Evolutionary conservation across 2,888 invertebrate genomes (phyloP).

Genomic region (Lepidocyrtoides sp.): DNA sequence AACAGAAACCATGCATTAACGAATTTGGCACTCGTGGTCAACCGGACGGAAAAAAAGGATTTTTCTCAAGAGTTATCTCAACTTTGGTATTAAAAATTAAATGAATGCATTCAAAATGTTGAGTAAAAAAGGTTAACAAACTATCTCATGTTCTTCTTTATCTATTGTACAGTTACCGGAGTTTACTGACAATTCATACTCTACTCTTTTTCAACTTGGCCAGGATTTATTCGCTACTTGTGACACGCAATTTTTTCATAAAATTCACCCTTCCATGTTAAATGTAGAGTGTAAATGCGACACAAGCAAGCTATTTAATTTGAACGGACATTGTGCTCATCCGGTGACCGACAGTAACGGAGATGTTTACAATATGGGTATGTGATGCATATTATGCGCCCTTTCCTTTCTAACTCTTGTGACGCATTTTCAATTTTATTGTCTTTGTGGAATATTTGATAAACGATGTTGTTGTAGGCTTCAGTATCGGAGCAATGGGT

Average conservation of each 20-base stretch:
- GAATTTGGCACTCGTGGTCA: constrained; percentile 87
- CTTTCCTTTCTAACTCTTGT: too few relatives aligned
- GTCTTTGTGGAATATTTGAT: too few relatives aligned
- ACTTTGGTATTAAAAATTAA: constrained; percentile 77
- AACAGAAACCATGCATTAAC: constrained; percentile 87
- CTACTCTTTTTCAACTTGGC: constrained; percentile 87
- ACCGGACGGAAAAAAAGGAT: constrained; percentile 88
- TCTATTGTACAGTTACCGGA: constrained; percentile 86
- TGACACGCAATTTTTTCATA: constrained; percentile 87
- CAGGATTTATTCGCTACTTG: constrained; percentile 87
- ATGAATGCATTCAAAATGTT: too few relatives aligned
- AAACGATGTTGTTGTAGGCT: constrained; percentile 40
- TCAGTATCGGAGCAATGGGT: constrained; percentile 73
- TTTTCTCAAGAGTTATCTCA: constrained; percentile 86
- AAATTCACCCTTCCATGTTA: constrained; percentile 87
- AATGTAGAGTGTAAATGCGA: constrained; percentile 86
- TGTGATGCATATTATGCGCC: too few relatives aligned
- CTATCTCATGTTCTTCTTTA: too few relatives aligned
- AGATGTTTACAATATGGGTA: constrained; percentile 71
- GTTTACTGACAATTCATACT: constrained; percentile 87
- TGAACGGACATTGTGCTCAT: constrained; percentile 78
- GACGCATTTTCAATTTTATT: too few relatives aligned
- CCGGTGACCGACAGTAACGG: constrained; percentile 74
- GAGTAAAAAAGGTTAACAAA: too few relatives aligned
- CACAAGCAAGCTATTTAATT: constrained; percentile 67